Evolutionary conservation across 2,888 invertebrate genomes (phyloP).

Genomic region (Corbicula japonica): DNA sequence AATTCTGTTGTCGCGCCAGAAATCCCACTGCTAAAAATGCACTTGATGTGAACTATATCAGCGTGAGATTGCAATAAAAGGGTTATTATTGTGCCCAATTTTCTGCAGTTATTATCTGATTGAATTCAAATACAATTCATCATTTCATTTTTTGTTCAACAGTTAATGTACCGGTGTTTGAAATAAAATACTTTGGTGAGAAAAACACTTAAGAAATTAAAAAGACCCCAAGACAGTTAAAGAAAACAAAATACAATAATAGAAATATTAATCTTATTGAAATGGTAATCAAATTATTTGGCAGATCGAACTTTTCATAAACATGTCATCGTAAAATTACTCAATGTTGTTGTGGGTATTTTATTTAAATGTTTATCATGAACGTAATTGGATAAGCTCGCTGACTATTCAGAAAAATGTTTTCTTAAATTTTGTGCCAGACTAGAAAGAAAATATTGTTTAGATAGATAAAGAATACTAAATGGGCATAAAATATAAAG

Average conservation of each 20-base stretch:
- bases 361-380: conserved; percentile 11
- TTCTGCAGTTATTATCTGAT: conserved; percentile 6
- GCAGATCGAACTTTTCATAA: background rate
- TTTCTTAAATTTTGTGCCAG: background rate
- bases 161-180: conserved; percentile 3
- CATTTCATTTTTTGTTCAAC: background rate
- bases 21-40: no score
- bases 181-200: background rate
- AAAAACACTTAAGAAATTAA: background rate
- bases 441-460: conserved; percentile 14
- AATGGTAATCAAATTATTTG: conserved; percentile 7
- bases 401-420: background rate
- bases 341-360: conserved; percentile 21
- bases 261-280: no score
- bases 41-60: conserved; percentile 8
- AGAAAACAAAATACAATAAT: conserved; percentile 25
- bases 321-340: conserved; percentile 17
- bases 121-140: conserved; percentile 13
- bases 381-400: background rate
- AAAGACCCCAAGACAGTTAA: conserved; percentile 1
- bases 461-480: no score
- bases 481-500: no score
- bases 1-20: no score
- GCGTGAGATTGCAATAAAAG: conserved; percentile 6
- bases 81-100: conserved; percentile 22